Evolutionary conservation across 2,888 invertebrate species (phyloP).

Genomic region (Cosmorhoe ocellata): DNA sequence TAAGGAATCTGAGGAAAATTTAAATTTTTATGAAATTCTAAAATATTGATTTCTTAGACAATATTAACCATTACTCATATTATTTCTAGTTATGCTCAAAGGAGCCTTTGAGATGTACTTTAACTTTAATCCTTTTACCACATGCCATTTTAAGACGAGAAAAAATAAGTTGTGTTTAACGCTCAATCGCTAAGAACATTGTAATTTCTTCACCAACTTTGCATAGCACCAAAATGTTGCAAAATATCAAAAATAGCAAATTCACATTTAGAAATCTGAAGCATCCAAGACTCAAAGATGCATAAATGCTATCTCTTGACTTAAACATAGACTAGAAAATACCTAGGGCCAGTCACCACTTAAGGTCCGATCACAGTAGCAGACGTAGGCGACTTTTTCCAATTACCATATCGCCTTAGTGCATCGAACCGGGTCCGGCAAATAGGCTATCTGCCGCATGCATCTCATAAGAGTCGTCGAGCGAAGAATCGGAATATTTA

Average conservation of each 20-base stretch:
- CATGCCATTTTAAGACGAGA: too few species aligned
- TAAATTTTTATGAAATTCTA: too few species aligned
- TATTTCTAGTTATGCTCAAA: too few species aligned
- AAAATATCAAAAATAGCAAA: background rate
- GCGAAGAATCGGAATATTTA: constrained; percentile 58
- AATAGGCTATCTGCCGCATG: constrained; percentile 71
- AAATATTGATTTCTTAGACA: too few species aligned
- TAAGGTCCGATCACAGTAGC: constrained; percentile 34
- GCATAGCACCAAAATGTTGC: too few species aligned
- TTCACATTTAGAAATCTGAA: background rate
- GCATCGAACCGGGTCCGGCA: constrained; percentile 61
- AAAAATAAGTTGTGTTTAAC: too few species aligned
- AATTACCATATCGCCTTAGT: constrained; percentile 72
- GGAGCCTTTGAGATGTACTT: too few species aligned
- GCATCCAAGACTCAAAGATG: background rate
- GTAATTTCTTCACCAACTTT: too few species aligned
- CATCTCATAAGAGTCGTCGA: constrained; percentile 61
- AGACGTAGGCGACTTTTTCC: constrained; percentile 52
- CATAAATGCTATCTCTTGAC: constrained; percentile 17
- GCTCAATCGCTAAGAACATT: too few species aligned
- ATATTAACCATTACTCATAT: too few species aligned
- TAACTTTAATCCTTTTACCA: too few species aligned
- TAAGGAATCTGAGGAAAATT: too few species aligned
- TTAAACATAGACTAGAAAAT: constrained; percentile 14
- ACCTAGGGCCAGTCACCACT: constrained; percentile 29